Evolutionary conservation across 2,113 vertebrate genomes (phyloP), one percentile per base, ranked within the genome.

Genomic region (Ondatra zibethicus): DNA sequence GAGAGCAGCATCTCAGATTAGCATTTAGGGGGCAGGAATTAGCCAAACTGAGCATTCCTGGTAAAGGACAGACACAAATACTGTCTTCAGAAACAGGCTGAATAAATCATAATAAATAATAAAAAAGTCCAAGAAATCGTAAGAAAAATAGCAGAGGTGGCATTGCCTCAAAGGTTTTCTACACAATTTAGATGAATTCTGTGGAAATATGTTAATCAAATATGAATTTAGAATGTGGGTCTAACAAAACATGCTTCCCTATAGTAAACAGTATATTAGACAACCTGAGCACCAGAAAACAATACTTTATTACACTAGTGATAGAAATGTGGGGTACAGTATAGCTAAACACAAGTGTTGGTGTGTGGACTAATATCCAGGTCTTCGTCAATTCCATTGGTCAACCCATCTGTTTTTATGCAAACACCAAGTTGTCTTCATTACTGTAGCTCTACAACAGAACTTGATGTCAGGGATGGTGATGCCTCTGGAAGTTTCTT

Each of bases 51-150:
- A 4, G 0, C 39, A 17, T 88, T n/a, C 19, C 9, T 45, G 25
- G 13, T 0, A 39, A 1, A 84, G 2, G 31, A 8, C 3, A 61
- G 10, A 75, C 7, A 6, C 6, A 14, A 73, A 55, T n/a, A 2
- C 3, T 42, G 1, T 36, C n/a, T 12, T 82, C 13, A 23, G 0
- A 50, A 66, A 42, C 19, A 31, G 65, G 33, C 8, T 73, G 5
- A 33, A 3, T 25, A 47, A 2, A 17, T 66, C 33, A 50, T 16
- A 66, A 45, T 23, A 81, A 94, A 78, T 47, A 47, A 7, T 47
- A 47, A 47, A 47, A 47, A 2, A 42, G 61, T 73, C 25, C 61
- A 33, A 3, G 19, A 47, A 2, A 17, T 66, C 33, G 45, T 16
- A 66, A 45, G 29, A 81, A 94, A 78, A 73, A 76, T 31, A 19